Evolutionary conservation across 2,888 invertebrate genomes (phyloP).

Genomic region (Plebejus anna): DNA sequence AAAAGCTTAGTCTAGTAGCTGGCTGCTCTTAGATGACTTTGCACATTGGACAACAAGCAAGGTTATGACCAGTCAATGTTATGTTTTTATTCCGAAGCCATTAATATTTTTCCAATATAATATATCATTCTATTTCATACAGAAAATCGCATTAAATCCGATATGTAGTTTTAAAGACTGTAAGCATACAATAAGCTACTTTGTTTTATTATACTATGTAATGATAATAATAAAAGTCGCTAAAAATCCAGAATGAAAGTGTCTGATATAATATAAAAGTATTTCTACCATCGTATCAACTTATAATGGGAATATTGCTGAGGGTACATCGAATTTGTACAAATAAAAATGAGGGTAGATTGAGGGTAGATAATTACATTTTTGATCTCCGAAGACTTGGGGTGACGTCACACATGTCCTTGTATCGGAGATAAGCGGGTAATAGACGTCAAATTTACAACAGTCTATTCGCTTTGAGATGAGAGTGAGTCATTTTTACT

Average conservation of each 20-base stretch:
- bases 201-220: background rate
- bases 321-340: conserved; percentile 77
- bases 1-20: background rate
- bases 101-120: no score
- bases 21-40: background rate
- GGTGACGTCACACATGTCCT: conserved; percentile 59
- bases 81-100: background rate
- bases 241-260: background rate
- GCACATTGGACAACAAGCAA: background rate
- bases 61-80: background rate
- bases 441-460: conserved; percentile 11
- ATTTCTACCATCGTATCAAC: conserved; percentile 31
- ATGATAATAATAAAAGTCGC: background rate
- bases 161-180: no score
- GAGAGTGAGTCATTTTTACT: no score
- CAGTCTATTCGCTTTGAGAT: no score
- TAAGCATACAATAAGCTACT: no score
- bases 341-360: conserved; percentile 79
- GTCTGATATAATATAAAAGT: background rate
- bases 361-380: conserved; percentile 80
- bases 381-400: conserved; percentile 71
- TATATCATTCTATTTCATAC: no score
- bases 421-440: conserved; percentile 63
- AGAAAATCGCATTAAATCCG: no score
- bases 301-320: conserved; percentile 51